A percentile compares a stretch with the other conserved stretches of the same genome.
Conservation (phyloP, 1,140 invertebrate species). For the Oryctes rhinoceros region DNA sequence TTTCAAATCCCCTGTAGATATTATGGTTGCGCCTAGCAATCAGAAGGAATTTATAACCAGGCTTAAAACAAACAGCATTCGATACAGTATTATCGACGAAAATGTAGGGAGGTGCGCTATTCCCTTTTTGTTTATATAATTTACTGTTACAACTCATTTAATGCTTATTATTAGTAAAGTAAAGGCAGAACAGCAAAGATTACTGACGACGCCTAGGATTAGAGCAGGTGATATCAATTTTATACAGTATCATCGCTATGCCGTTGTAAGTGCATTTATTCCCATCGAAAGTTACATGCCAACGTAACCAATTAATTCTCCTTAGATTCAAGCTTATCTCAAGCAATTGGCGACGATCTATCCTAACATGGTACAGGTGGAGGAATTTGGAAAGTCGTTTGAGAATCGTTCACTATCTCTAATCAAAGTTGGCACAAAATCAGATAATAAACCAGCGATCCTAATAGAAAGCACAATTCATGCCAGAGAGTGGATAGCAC, state of each 20-base stretch:
- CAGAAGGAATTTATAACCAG: not conserved
- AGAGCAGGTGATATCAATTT: not conserved
- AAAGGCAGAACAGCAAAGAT: not conserved
- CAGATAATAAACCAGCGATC: conserved; percentile 62
- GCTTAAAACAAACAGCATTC: not conserved
- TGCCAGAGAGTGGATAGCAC: conserved; percentile 77
- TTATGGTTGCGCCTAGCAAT: not conserved
- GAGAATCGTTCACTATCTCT: not conserved
- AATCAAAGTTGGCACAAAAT: not conserved
- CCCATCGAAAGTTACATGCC: not conserved
- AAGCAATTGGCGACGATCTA: not conserved
- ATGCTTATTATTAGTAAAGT: not conserved
- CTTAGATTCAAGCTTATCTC: conserved; percentile 39
- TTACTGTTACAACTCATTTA: not conserved
- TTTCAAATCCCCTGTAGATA: not conserved
- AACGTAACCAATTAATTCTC: not conserved
- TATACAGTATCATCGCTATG: not conserved
- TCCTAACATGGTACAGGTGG: conserved; percentile 30
- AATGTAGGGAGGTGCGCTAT: not conserved
- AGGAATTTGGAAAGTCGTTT: conserved; percentile 9
- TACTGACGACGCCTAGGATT: not conserved
- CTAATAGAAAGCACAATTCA: conserved; percentile 69
- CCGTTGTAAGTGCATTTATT: not conserved
- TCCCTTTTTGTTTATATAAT: not conserved
- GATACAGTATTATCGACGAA: not conserved